Conservation (phyloP, 2,113 vertebrate species). For the Pangasianodon gigas region DNA sequence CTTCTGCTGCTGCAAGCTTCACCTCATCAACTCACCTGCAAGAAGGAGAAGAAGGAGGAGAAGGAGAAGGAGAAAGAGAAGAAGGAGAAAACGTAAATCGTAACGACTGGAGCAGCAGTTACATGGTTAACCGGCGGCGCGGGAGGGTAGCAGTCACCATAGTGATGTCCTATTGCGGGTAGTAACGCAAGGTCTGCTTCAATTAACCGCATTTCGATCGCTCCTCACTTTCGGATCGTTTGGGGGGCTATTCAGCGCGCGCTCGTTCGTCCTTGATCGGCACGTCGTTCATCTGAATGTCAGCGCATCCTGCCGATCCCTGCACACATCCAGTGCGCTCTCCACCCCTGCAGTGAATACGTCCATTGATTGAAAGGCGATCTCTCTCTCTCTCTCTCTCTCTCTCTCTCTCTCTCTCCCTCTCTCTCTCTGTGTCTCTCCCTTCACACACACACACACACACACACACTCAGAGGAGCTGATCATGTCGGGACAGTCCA, state of each 20-base stretch:
- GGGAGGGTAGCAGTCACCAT: conserved; percentile 49
- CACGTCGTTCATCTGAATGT: conserved; percentile 49
- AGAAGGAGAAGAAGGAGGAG: not conserved
- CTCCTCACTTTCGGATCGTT: conserved; percentile 23
- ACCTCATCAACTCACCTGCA: not conserved
- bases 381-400: not conserved
- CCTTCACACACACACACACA: not conserved
- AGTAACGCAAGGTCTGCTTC: conserved; percentile 23
- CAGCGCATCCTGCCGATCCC: conserved; percentile 51
- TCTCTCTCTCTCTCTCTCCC: not conserved
- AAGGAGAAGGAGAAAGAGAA: not conserved
- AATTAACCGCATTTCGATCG: conserved; percentile 35
- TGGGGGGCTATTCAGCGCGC: not conserved
- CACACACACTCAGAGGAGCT: conserved; percentile 23
- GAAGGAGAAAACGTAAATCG: not conserved
- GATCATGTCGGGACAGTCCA: conserved; percentile 85
- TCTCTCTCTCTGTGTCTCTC: not conserved
- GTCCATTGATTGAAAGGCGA: conserved; percentile 34
- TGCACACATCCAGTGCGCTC: conserved; percentile 39
- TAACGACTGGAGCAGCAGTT: conserved; percentile 42
- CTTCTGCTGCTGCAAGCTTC: conserved; percentile 32
- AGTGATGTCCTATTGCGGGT: conserved; percentile 49
- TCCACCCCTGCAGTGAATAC: conserved; percentile 53
- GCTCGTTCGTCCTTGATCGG: conserved; percentile 38
- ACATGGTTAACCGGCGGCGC: conserved; percentile 59